Evolutionary conservation across 1,140 invertebrate species (phyloP).

Genomic region (Oryzaephilus surinamensis): DNA sequence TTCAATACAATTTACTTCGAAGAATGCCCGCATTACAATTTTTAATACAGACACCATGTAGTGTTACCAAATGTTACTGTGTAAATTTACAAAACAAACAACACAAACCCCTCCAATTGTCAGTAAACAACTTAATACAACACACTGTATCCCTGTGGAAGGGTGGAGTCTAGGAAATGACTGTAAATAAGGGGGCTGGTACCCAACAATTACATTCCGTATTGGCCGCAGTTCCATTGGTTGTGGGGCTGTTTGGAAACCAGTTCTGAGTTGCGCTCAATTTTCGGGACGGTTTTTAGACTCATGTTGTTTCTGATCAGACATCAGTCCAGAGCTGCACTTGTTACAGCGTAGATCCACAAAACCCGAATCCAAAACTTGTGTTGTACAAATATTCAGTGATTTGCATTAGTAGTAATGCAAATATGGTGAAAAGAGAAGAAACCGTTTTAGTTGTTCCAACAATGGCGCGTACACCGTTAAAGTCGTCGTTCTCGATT

Average conservation of each 20-base stretch:
- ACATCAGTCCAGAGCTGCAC: not conserved
- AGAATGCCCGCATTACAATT: slow-evolving; percentile 12
- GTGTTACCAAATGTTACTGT: slow-evolving; percentile 21
- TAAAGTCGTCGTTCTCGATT: slow-evolving; percentile 62
- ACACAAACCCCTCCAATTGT: slow-evolving; percentile 15
- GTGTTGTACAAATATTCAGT: too few species aligned
- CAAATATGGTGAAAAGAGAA: slow-evolving; percentile 46
- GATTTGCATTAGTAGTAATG: too few species aligned
- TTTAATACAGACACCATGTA: slow-evolving; percentile 11
- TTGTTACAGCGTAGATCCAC: not conserved
- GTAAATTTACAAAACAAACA: slow-evolving; percentile 26
- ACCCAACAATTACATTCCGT: not conserved
- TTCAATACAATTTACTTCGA: too few species aligned
- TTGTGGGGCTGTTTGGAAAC: not conserved
- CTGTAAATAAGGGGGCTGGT: slow-evolving; percentile 2
- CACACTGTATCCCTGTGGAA: slow-evolving; percentile 1
- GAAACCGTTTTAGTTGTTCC: slow-evolving; percentile 39
- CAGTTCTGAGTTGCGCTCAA: slow-evolving; percentile 3
- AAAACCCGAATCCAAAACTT: not conserved
- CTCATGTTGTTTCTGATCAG: too few species aligned
- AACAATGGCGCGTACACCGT: slow-evolving; percentile 45
- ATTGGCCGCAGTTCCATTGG: slow-evolving; percentile 7
- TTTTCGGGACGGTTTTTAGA: not conserved
- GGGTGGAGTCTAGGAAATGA: slow-evolving; percentile 4
- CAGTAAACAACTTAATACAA: slow-evolving; percentile 21